Conservation (phyloP, 1,140 invertebrate species). For the Polypedilum vanderplanki region DNA sequence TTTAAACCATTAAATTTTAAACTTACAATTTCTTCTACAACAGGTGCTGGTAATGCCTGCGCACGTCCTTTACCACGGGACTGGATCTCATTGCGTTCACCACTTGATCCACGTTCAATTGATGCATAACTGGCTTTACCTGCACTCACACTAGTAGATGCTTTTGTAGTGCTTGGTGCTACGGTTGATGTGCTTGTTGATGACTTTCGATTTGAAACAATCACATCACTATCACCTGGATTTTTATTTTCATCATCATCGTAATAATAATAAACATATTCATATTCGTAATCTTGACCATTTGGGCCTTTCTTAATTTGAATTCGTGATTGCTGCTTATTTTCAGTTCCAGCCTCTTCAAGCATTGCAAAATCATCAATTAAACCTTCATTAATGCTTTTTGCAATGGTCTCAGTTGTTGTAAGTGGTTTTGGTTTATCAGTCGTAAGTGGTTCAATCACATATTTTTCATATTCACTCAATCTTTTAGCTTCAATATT, state of each 20-base stretch:
- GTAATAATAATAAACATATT: constrained; percentile 86
- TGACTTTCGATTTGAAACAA: constrained; percentile 32
- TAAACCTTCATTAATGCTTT: constrained; percentile 38
- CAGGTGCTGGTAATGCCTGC: constrained; percentile 10
- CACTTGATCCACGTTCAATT: constrained; percentile 27
- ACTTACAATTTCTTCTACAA: constrained; percentile 38
- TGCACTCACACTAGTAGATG: neutral
- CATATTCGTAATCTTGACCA: constrained; percentile 84
- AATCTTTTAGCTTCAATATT: constrained; percentile 43
- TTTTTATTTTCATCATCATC: constrained; percentile 64
- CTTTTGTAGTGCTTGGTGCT: constrained; percentile 12
- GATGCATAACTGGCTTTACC: constrained; percentile 17
- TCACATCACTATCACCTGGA: constrained; percentile 41
- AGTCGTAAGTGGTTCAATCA: constrained; percentile 35
- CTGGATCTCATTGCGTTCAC: constrained; percentile 23
- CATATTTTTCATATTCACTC: constrained; percentile 41
- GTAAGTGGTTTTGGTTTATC: constrained; percentile 31
- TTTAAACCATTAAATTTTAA: neutral
- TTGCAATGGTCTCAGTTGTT: constrained; percentile 32
- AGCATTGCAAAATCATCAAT: constrained; percentile 39
- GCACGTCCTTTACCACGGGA: constrained; percentile 28
- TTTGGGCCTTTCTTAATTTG: constrained; percentile 84
- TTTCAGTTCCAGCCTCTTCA: constrained; percentile 41
- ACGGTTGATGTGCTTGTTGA: constrained; percentile 43
- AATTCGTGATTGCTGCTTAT: constrained; percentile 55